phyloP scores from a whole-genome alignment of 2,113 vertebrate genomes.

The Morone saxatilis region DNA sequence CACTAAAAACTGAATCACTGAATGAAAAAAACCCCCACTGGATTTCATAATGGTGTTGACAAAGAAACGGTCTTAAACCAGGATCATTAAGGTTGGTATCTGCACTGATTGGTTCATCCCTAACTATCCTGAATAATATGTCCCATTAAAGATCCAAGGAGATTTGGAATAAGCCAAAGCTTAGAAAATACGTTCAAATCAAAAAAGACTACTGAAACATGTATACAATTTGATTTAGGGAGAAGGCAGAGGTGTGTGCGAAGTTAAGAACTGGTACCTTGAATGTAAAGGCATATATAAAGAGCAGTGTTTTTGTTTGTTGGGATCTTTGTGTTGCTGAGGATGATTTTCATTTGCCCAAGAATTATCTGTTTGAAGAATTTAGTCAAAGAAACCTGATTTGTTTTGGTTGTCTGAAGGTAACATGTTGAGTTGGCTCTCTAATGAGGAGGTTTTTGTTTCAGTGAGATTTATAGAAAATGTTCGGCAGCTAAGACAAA shows the following conservation, averaged over 20 bases:
- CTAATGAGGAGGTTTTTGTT: neutral
- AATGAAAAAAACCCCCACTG: neutral
- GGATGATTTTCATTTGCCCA: too few species aligned
- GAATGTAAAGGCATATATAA: too few species aligned
- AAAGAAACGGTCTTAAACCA: neutral
- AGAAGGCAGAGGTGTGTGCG: too few species aligned
- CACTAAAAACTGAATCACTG: neutral
- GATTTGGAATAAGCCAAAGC: neutral
- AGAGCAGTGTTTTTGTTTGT: too few species aligned
- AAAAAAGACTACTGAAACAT: neutral
- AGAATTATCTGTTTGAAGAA: neutral
- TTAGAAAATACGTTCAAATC: neutral
- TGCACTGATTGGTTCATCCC: too few species aligned
- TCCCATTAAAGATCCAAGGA: neutral
- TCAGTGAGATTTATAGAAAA: neutral
- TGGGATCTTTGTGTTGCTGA: too few species aligned
- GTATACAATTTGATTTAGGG: too few species aligned
- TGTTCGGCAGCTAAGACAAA: neutral
- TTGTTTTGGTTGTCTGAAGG: neutral
- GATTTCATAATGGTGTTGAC: neutral
- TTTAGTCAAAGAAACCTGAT: neutral
- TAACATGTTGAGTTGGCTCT: neutral
- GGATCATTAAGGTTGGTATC: neutral
- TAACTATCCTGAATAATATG: neutral
- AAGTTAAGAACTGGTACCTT: too few species aligned